phyloP scores from a whole-genome alignment of 2,888 invertebrate genomes.

The Lepidocyrtinus sp. region DNA sequence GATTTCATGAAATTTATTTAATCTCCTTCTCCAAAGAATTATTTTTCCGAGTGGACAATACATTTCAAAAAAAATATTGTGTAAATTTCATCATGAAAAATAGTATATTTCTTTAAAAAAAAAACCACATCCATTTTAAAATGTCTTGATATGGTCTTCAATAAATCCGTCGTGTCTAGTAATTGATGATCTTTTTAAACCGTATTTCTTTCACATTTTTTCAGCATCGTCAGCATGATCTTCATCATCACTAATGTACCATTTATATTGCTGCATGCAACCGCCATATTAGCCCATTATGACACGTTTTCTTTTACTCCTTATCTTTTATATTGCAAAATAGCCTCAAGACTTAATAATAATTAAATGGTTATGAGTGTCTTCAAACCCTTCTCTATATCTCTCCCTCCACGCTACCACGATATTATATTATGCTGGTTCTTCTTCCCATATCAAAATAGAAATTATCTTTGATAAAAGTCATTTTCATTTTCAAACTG shows the following conservation, averaged over 20 bases:
- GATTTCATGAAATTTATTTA: neutral
- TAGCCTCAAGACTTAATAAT: conserved; percentile 49
- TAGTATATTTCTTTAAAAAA: conserved; percentile 16
- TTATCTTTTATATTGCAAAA: neutral
- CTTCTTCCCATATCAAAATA: neutral
- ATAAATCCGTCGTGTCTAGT: conserved; percentile 45
- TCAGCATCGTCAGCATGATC: neutral
- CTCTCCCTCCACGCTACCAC: neutral
- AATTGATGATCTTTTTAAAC: conserved; percentile 41
- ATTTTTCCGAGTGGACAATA: no score
- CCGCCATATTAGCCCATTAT: conserved; percentile 19
- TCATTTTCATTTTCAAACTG: conserved; percentile 43
- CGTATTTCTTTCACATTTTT: conserved; percentile 22
- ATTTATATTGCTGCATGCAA: conserved; percentile 13
- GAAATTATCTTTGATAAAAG: conserved; percentile 14
- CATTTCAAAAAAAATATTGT: no score
- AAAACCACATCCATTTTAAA: conserved; percentile 13
- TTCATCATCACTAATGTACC: neutral
- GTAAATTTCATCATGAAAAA: no score
- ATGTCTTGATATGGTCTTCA: conserved; percentile 23
- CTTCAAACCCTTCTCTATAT: neutral
- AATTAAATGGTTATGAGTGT: conserved; percentile 52
- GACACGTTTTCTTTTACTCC: conserved; percentile 31
- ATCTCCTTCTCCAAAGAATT: no score
- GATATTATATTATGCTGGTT: neutral